phyloP scores from a whole-genome alignment of 2,113 vertebrate genomes.

The Crotalus horridus region DNA sequence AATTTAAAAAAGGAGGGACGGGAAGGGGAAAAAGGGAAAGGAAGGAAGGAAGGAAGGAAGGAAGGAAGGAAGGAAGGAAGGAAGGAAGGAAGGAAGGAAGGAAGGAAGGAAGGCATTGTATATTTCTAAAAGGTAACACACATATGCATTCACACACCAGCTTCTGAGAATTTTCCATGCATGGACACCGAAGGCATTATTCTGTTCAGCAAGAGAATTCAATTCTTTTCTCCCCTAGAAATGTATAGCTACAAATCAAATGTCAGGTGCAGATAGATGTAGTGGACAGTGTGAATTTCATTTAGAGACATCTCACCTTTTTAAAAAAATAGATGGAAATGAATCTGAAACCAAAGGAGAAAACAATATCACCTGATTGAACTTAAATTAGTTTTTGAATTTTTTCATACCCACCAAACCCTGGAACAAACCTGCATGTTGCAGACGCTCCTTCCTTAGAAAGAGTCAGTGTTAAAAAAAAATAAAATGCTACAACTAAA shows the following conservation, averaged over 20 bases:
- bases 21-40: not conserved
- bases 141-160: not conserved
- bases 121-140: not conserved
- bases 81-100: not conserved
- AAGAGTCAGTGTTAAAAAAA: not conserved
- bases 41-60: not conserved
- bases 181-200: conserved; percentile 23
- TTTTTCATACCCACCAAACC: conserved; percentile 28
- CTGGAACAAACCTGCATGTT: conserved; percentile 37
- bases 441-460: not conserved
- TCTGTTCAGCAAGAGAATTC: conserved; percentile 50
- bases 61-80: not conserved
- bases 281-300: conserved; percentile 52
- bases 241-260: conserved; percentile 41
- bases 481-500: not conserved
- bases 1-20: not conserved
- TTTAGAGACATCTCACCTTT: conserved; percentile 46
- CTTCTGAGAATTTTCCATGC: conserved; percentile 17
- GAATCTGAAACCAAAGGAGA: conserved; percentile 57
- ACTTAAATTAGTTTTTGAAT: conserved; percentile 56
- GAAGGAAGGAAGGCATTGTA: not conserved
- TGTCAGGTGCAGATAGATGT: conserved; percentile 41
- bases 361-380: conserved; percentile 49
- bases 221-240: conserved; percentile 39
- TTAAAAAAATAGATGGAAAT: conserved; percentile 40